phyloP scores from a whole-genome alignment of 2,888 invertebrate genomes.

The Crepidodera aurea region DNA sequence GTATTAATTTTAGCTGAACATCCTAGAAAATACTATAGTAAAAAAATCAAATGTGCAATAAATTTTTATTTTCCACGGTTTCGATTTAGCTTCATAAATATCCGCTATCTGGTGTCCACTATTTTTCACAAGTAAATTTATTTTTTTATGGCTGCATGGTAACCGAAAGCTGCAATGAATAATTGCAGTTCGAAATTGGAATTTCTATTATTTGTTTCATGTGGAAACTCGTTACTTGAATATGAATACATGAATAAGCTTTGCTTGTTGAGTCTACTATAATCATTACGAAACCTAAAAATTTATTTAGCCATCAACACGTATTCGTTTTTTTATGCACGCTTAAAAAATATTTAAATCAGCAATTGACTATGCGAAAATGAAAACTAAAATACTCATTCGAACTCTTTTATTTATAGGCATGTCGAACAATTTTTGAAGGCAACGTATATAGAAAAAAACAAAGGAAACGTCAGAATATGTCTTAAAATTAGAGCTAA shows the following conservation, averaged over 20 bases:
- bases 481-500: too few relatives aligned
- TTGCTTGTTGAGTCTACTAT: not conserved
- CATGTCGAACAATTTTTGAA: too few relatives aligned
- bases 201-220: slow-evolving; percentile 38
- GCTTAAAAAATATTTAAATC: too few relatives aligned
- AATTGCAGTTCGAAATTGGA: slow-evolving; percentile 33
- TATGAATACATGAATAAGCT: slow-evolving; percentile 28
- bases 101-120: slow-evolving; percentile 25
- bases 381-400: too few relatives aligned
- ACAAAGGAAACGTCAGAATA: too few relatives aligned
- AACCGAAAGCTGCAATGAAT: slow-evolving; percentile 32
- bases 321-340: not conserved
- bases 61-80: slow-evolving; percentile 22
- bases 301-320: not conserved
- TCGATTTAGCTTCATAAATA: slow-evolving; percentile 25
- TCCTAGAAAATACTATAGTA: not conserved
- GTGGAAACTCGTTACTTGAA: slow-evolving; percentile 29
- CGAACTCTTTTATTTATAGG: too few relatives aligned
- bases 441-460: too few relatives aligned
- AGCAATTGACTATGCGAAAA: too few relatives aligned
- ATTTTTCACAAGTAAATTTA: slow-evolving; percentile 30
- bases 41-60: slow-evolving; percentile 22
- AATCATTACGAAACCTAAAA: slow-evolving; percentile 6
- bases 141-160: slow-evolving; percentile 21
- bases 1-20: not conserved